Evolutionary conservation across 2,888 invertebrate species (phyloP), one percentile per base, ranked within the genome.

Genomic region (Lordiphosa andalusiaca): DNA sequence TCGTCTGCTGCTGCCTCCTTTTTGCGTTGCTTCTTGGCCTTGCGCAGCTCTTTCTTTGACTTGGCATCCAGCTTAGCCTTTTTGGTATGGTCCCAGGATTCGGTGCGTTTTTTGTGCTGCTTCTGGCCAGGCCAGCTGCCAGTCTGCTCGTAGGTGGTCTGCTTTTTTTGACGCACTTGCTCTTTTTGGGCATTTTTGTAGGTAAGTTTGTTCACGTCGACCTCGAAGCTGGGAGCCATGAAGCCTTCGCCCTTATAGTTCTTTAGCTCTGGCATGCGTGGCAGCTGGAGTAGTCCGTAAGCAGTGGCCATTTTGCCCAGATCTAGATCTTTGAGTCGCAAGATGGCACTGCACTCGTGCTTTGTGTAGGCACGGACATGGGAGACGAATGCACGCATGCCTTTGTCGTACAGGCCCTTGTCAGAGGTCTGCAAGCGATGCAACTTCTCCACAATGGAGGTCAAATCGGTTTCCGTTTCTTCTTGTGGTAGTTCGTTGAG

Each of bases 241-340:
- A 89, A 90, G 41, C 84, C 88, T 16, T 90, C 87, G 0, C 88
- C 82, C 82, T 94, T 94, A 48, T 89, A 89, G 37, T 93, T 93
- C 86, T 94, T 96, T 2, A 98, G 89, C 90, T 99, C 99, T 0
- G 98, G 98, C 98, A 99, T 99, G 85, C 94, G 93, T 0, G 99
- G 99, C 81, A 99, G 91, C 80, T 95, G 94, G 1, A 99, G 89
- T 1, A 99, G 92, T 0, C 98, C 98, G 89, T 96, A 99, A 48
- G 95, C 94, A 53, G 93, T 94, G 0, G 96, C 99, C 70, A 98
- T 90, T 70, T 93, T 92, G 4, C 94, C 95, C 67, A 98, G 90
- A 73, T 98, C 94, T 19, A 99, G 90, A 87, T 98, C 96, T 90
- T 97, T 97, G 12, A 97, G 90, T 74, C 94, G 92, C 65, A 99